Conservation (phyloP, 2,888 invertebrate species). For the Drosophila mulleri region DNA sequence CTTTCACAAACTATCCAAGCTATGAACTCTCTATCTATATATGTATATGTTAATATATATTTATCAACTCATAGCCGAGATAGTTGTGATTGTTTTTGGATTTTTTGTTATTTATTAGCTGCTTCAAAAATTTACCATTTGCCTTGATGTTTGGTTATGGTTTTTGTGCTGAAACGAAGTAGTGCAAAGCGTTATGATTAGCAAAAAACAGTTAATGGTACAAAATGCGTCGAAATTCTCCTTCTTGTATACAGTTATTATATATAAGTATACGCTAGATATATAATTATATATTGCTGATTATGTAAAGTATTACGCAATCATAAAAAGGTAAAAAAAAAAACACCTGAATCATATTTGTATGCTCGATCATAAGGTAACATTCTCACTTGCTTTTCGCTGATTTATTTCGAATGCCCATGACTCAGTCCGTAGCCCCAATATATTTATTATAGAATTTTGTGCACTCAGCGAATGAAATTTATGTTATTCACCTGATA, state of each 20-base stretch:
- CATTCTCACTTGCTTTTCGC: no score
- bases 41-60: neutral
- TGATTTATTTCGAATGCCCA: neutral
- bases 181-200: constrained; percentile 79
- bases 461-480: constrained; percentile 19
- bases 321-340: neutral
- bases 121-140: constrained; percentile 89
- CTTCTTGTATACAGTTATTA: neutral
- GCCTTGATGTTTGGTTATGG: constrained; percentile 93
- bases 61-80: constrained; percentile 35
- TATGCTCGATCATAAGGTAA: neutral
- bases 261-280: neutral
- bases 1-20: constrained; percentile 20
- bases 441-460: constrained; percentile 11
- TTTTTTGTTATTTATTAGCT: constrained; percentile 62
- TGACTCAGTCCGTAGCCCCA: constrained; percentile 29
- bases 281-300: neutral
- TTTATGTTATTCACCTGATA: constrained; percentile 10
- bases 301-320: constrained; percentile 11
- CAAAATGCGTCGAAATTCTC: constrained; percentile 44
- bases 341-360: constrained; percentile 7
- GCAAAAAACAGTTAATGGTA: constrained; percentile 66
- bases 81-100: constrained; percentile 13
- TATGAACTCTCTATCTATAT: neutral
- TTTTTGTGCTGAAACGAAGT: constrained; percentile 92